Evolutionary conservation across 2,888 invertebrate species (phyloP), one percentile per base, ranked within the genome.

Genomic region (Belgica antarctica): DNA sequence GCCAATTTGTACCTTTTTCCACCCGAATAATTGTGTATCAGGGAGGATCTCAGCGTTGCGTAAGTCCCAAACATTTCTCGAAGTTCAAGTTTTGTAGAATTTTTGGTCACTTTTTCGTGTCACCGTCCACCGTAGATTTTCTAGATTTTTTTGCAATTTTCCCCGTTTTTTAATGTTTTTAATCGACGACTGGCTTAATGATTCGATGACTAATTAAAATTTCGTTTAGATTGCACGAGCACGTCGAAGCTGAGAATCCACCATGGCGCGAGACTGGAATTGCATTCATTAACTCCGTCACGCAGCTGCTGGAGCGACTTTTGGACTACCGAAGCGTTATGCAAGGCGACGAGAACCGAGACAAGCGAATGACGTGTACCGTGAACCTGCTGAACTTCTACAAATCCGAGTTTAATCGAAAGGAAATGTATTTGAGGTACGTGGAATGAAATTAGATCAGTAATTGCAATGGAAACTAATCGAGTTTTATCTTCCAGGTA

Each of bases 301-400:
- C 95, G 0, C 83, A 92, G 8, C 82, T 96, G 41, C 78, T 96
- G 73, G 96, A 96, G 79, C 82, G 94, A 24, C 83, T 97, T 65
- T 82, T 96, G 57, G 96, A 97, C 82, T 97, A 97, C 80, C 87
- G 96, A 73, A 93, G 93, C 75, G 95, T 96, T 1, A 92, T 95
- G 82, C 94, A 95, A 77, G 95, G 95, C 15, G 94, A 96, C 75
- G 96, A 96, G 77, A 95, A 96, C 78, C 83, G 94, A 34, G 95
- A 96, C 78, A 96, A 96, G 78, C 83, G 94, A 72, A 96, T 96
- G 95, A 94, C 94, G 0, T 96, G 96, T 77, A 96, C 96, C 2
- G 94, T 96, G 70, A 96, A 96, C 80, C 82, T 97, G 73, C 82
- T 96, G 78, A 95, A 96, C 77, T 97, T 96, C 79, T 96, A 96